Conservation (phyloP, 2,888 invertebrate genomes). For the Pandemis heparana region DNA sequence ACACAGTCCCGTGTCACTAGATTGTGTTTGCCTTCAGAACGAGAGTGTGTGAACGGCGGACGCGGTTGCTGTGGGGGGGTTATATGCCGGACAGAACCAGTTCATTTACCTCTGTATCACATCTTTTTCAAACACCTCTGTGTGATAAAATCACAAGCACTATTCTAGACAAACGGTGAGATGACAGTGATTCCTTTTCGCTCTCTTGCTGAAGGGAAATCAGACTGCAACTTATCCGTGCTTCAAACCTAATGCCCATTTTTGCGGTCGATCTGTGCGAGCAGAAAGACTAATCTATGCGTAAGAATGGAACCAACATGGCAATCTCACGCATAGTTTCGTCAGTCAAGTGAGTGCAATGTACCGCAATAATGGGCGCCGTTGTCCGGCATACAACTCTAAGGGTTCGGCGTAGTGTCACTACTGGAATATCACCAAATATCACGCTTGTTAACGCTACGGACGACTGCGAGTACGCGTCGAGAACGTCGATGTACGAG, state of each 20-base stretch:
- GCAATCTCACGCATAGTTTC: background rate
- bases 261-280: background rate
- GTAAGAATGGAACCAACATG: background rate
- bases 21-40: constrained; percentile 38
- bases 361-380: background rate
- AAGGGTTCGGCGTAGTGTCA: background rate
- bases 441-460: background rate
- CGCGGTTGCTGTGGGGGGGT: constrained; percentile 47
- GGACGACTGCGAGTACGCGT: background rate
- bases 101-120: background rate
- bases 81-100: constrained; percentile 24
- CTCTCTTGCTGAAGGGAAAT: background rate
- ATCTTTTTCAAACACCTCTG: constrained; percentile 10
- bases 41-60: constrained; percentile 36
- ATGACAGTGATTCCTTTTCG: background rate
- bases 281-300: background rate
- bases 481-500: background rate
- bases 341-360: background rate
- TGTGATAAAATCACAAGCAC: constrained; percentile 6
- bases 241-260: background rate
- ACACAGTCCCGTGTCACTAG: constrained; percentile 11
- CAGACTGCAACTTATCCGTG: background rate
- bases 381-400: background rate
- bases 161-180: background rate
- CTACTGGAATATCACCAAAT: background rate